A percentile compares a stretch with the other conserved stretches of the same genome.
Conservation (phyloP, 2,113 vertebrate species). For the Fulica atra region DNA sequence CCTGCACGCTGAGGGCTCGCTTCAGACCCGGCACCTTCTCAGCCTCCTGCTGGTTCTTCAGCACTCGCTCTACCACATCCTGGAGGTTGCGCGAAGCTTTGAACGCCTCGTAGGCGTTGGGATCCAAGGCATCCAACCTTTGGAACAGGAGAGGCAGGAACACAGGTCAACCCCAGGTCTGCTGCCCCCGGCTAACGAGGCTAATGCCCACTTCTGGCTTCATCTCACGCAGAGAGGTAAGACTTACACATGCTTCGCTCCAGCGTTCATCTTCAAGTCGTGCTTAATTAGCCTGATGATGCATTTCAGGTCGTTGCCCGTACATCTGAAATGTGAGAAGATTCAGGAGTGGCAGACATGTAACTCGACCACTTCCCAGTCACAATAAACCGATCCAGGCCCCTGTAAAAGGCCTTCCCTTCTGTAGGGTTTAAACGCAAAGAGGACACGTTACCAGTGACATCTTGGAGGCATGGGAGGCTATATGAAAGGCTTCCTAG, state of each 20-base stretch:
- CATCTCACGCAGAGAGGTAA: not conserved
- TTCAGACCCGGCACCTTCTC: slow-evolving; percentile 81
- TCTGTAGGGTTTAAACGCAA: not conserved
- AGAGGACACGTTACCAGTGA: not conserved
- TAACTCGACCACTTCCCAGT: not conserved
- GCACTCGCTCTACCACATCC: slow-evolving; percentile 91
- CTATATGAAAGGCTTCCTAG: not conserved
- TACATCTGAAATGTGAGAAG: slow-evolving; percentile 79
- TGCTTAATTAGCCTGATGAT: slow-evolving; percentile 95
- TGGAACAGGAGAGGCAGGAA: not conserved
- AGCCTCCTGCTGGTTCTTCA: slow-evolving; percentile 89
- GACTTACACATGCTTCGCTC: slow-evolving; percentile 97
- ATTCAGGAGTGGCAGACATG: not conserved
- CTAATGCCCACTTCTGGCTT: not conserved
- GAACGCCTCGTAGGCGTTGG: slow-evolving; percentile 96
- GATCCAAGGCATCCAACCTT: slow-evolving; percentile 94
- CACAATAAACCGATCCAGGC: not conserved
- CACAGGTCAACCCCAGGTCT: not conserved
- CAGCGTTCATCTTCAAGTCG: slow-evolving; percentile 96
- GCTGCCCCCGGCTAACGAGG: not conserved
- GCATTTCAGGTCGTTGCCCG: slow-evolving; percentile 94
- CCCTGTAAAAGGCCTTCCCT: not conserved
- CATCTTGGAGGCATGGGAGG: not conserved
- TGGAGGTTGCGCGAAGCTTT: slow-evolving; percentile 95
- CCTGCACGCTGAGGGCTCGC: slow-evolving; percentile 86